Evolutionary conservation across 2,888 invertebrate species (phyloP).

Genomic region (Xestia ashworthii): DNA sequence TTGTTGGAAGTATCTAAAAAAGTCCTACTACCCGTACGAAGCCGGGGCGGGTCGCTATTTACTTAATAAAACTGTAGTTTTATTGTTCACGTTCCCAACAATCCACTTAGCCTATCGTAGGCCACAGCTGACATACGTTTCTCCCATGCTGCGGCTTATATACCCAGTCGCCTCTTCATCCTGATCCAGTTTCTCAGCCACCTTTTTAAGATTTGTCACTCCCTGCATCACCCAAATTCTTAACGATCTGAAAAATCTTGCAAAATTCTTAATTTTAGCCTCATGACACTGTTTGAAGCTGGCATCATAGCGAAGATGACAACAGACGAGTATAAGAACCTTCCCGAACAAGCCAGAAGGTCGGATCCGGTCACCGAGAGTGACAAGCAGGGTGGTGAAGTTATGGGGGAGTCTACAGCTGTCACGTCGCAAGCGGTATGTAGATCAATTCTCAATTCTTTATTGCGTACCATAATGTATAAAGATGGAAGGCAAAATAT

Average conservation of each 20-base stretch:
- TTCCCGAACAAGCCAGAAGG: constrained; percentile 90
- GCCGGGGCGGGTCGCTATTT: too few species aligned
- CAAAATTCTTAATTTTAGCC: constrained; percentile 77
- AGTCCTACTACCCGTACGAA: too few species aligned
- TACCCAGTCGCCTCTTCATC: neutral
- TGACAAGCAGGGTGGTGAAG: constrained; percentile 82
- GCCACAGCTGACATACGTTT: too few species aligned
- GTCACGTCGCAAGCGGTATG: constrained; percentile 75
- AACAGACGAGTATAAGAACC: constrained; percentile 93
- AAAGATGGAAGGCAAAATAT: too few species aligned
- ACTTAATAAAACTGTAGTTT: too few species aligned
- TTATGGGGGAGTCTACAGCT: constrained; percentile 76
- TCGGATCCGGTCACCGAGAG: constrained; percentile 86
- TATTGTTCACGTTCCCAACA: too few species aligned
- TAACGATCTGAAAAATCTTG: neutral
- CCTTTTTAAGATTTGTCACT: neutral
- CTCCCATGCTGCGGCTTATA: too few species aligned
- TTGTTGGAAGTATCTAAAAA: too few species aligned
- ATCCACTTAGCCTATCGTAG: too few species aligned
- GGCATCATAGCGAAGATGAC: constrained; percentile 95
- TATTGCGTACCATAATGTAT: too few species aligned
- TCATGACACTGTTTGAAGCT: constrained; percentile 94
- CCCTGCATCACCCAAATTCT: neutral
- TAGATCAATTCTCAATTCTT: too few species aligned
- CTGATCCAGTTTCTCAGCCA: neutral